Percentiles rank a stretch among this genome's conserved stretches.
Conservation (phyloP, 2,113 vertebrate genomes). For the Carlito syrichta region DNA sequence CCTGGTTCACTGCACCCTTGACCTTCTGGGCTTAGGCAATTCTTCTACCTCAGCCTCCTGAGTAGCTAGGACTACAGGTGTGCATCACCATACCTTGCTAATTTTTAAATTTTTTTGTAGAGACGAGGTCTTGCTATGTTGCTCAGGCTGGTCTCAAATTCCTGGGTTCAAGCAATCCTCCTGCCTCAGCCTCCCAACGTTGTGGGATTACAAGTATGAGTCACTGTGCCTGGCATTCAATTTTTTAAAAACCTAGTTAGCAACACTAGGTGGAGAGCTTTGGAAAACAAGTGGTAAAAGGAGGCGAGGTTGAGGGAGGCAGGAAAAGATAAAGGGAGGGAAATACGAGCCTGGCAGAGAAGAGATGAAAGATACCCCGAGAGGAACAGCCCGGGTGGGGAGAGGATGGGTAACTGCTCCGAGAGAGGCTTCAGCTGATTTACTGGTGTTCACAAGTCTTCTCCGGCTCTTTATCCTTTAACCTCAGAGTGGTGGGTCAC, state of each 20-base stretch:
- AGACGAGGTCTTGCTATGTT: too few species aligned
- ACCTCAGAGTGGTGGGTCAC: neutral
- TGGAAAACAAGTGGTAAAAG: neutral
- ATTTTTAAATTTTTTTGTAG: too few species aligned
- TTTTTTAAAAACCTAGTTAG: neutral
- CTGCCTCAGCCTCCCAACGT: too few species aligned
- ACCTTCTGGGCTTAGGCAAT: too few species aligned
- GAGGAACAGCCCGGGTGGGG: neutral
- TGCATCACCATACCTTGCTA: too few species aligned
- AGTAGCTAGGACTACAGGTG: too few species aligned
- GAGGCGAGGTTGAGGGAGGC: neutral
- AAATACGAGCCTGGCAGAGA: neutral
- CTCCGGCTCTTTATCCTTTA: neutral
- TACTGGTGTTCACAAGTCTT: neutral
- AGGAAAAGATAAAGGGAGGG: neutral
- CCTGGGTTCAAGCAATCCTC: too few species aligned
- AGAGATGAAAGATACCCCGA: neutral
- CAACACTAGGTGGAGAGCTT: neutral
- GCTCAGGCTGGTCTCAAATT: too few species aligned
- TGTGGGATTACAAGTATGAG: too few species aligned
- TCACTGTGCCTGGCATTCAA: too few species aligned
- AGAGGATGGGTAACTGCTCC: neutral
- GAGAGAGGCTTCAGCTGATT: neutral
- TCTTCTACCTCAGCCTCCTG: too few species aligned
- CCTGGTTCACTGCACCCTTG: too few species aligned